Percentiles rank a stretch among this genome's conserved stretches.
These are phyloP conservation scores for Phymastichus coffea DNA, from an alignment of 1,140 invertebrate genomes.

Conservation along the genomic window DNA sequence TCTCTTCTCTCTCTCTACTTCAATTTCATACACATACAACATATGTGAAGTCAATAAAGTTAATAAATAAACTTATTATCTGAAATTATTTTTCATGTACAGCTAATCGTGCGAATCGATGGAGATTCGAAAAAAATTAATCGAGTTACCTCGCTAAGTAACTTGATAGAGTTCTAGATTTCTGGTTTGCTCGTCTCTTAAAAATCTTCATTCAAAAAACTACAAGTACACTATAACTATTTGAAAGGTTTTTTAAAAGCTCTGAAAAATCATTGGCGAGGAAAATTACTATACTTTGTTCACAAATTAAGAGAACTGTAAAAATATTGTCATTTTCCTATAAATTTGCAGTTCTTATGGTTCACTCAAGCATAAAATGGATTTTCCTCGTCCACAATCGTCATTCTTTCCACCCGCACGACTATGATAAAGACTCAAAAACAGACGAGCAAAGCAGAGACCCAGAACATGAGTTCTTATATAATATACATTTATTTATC, in stretches of 20 bases:
- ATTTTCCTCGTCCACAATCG: background rate
- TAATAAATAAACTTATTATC: constrained; percentile 31
- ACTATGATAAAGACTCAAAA: too few relatives aligned
- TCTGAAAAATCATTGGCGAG: background rate
- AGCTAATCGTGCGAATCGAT: constrained; percentile 39
- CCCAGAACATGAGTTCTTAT: too few relatives aligned
- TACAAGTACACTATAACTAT: too few relatives aligned
- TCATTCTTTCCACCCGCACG: too few relatives aligned
- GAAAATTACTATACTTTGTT: constrained; percentile 7
- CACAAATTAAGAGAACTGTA: background rate
- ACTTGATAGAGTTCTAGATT: constrained; percentile 21
- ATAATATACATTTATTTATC: constrained; percentile 7
- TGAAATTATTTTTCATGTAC: constrained; percentile 31
- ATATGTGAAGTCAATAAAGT: constrained; percentile 28
- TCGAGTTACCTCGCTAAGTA: constrained; percentile 2
- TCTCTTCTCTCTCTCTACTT: too few relatives aligned
- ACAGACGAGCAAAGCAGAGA: too few relatives aligned
- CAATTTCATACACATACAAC: too few relatives aligned
- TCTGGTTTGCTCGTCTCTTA: constrained; percentile 14
- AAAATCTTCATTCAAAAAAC: background rate
- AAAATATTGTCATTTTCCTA: background rate
- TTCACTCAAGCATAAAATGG: background rate
- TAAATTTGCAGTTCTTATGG: constrained; percentile 1
- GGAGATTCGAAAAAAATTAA: constrained; percentile 34
- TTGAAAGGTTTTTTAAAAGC: background rate